Percentiles rank a stretch among this genome's conserved stretches.
These are phyloP conservation scores for Amblyjoppa fuscipennis DNA, from an alignment of 2,888 invertebrate species.

Conservation along the genomic window DNA sequence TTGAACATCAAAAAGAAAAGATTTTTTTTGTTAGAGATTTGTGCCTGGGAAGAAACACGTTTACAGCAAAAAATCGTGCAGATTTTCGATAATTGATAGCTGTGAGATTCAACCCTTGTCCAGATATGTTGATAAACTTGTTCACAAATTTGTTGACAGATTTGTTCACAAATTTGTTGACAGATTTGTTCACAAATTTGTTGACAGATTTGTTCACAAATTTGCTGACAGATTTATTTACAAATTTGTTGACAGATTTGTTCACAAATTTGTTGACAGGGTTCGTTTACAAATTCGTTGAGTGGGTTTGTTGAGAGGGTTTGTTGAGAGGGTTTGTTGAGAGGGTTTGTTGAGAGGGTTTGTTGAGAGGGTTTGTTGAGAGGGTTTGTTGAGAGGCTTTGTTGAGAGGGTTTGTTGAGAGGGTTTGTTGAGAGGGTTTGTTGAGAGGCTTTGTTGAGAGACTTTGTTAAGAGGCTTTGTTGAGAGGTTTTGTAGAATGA, in stretches of 20 bases:
- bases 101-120: no score
- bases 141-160: background rate
- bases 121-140: background rate
- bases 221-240: background rate
- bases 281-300: no score
- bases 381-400: no score
- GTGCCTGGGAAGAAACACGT: background rate
- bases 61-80: background rate
- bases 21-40: background rate
- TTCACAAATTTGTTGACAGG: background rate
- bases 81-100: background rate
- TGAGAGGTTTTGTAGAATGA: no score
- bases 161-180: background rate
- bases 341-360: background rate
- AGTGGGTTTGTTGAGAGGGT: no score
- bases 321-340: background rate
- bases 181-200: no score
- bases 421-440: background rate
- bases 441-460: no score
- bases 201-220: no score
- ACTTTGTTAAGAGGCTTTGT: background rate
- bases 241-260: background rate
- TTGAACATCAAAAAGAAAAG: constrained; percentile 50
- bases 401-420: no score
- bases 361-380: background rate